Conservation (phyloP, 2,888 invertebrate species). For the Acleris literana region DNA sequence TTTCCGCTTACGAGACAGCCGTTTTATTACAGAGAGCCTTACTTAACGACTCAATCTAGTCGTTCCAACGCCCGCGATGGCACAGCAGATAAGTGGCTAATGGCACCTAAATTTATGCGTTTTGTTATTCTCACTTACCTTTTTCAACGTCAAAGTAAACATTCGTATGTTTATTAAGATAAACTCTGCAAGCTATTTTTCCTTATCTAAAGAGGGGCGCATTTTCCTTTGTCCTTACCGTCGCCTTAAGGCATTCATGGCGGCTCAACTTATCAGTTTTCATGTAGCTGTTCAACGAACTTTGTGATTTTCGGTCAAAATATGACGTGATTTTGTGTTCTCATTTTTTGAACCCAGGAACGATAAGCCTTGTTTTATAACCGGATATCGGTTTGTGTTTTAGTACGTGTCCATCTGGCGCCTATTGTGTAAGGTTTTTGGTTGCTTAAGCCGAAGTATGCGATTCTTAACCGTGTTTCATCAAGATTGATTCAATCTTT, state of each 20-base stretch:
- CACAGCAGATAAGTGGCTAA: conserved; percentile 45
- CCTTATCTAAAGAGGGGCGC: conserved; percentile 21
- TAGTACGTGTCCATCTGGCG: too few relatives aligned
- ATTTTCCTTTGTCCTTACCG: conserved; percentile 26
- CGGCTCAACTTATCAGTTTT: conserved; percentile 27
- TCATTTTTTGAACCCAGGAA: background rate
- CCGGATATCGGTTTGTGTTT: too few relatives aligned
- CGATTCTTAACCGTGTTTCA: too few relatives aligned
- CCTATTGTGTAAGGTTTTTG: too few relatives aligned
- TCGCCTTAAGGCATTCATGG: conserved; percentile 9
- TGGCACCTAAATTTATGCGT: conserved; percentile 42
- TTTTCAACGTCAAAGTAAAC: conserved; percentile 30
- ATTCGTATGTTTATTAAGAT: conserved; percentile 36
- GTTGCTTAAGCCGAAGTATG: too few relatives aligned
- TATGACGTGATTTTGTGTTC: conserved; percentile 8
- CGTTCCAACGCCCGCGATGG: conserved; percentile 46
- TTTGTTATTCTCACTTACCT: conserved; percentile 33
- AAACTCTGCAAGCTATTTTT: conserved; percentile 31
- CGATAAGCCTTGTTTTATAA: background rate
- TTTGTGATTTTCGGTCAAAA: conserved; percentile 16
- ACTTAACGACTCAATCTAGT: conserved; percentile 50
- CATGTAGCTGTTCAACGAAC: conserved; percentile 16
- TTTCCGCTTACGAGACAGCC: conserved; percentile 47
- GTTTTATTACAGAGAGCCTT: conserved; percentile 51
- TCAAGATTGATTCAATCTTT: too few relatives aligned